Conservation (phyloP, 2,888 invertebrate genomes). For the Caenorhabditis macrosperma region DNA sequence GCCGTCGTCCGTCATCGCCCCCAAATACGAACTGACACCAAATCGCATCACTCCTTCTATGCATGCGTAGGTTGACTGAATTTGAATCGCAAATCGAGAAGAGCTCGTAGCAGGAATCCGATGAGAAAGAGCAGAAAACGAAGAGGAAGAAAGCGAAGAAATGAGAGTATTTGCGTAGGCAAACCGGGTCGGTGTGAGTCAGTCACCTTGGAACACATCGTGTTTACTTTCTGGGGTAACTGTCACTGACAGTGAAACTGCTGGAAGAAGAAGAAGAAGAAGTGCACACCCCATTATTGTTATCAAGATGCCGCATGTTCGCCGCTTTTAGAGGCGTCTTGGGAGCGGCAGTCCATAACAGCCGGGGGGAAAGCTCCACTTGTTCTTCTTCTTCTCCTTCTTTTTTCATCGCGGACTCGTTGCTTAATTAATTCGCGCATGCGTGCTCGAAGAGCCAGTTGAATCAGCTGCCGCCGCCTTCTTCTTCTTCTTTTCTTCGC, state of each 20-base stretch:
- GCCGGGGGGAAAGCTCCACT: too few relatives aligned
- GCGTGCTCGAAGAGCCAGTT: conserved; percentile 15
- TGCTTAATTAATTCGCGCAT: conserved; percentile 46
- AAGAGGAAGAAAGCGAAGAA: conserved; percentile 10
- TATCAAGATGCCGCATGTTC: too few relatives aligned
- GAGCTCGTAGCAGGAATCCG: neutral
- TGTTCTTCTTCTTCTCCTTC: neutral
- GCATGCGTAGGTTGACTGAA: conserved; percentile 13
- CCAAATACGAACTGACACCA: too few relatives aligned
- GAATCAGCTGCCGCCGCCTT: conserved; percentile 10
- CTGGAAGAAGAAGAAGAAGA: neutral
- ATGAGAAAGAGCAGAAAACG: neutral
- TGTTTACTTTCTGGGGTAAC: conserved; percentile 3
- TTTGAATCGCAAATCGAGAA: conserved; percentile 26
- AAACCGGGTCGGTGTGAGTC: conserved; percentile 4
- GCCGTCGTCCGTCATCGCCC: neutral
- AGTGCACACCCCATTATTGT: neutral
- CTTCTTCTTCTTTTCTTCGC: conserved; percentile 13
- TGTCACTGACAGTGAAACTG: neutral
- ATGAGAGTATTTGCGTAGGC: conserved; percentile 51
- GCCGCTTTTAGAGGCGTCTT: too few relatives aligned
- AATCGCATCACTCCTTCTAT: neutral
- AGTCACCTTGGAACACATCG: conserved; percentile 13
- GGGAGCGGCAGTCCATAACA: too few relatives aligned
- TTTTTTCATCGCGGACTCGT: neutral